These are phyloP conservation scores for Fratercula arctica DNA, from an alignment of 2,797 vertebrate genomes.

Conservation along the genomic window DNA sequence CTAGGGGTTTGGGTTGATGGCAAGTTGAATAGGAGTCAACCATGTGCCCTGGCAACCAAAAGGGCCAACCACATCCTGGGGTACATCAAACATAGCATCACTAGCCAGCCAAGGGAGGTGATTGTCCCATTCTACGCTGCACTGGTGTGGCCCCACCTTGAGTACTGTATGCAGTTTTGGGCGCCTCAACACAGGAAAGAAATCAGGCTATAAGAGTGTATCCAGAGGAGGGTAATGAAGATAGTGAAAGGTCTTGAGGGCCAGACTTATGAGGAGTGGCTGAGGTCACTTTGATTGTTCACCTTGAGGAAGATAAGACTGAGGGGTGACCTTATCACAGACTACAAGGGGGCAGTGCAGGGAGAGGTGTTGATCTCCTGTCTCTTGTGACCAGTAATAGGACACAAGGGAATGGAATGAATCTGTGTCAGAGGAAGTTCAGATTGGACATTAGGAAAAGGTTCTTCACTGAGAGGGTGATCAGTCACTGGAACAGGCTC, in stretches of 20 bases:
- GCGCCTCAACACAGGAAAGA: neutral
- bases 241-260: neutral
- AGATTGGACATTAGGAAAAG: neutral
- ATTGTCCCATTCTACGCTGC: neutral
- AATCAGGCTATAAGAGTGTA: neutral
- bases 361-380: neutral
- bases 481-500: neutral
- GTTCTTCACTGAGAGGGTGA: neutral
- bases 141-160: too few species aligned
- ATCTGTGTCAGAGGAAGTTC: neutral
- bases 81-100: neutral
- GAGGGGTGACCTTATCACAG: neutral
- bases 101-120: rapidly evolving
- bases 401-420: neutral
- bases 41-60: neutral
- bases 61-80: neutral
- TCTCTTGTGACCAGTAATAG: neutral
- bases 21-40: neutral
- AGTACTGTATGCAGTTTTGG: neutral
- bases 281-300: neutral
- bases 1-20: neutral
- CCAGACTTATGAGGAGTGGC: rapidly evolving
- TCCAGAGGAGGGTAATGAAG: neutral
- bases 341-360: neutral
- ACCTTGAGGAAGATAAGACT: neutral